These are phyloP conservation scores for Meloidogyne floridensis DNA, from an alignment of 1,140 invertebrate genomes.

Conservation along the genomic window DNA sequence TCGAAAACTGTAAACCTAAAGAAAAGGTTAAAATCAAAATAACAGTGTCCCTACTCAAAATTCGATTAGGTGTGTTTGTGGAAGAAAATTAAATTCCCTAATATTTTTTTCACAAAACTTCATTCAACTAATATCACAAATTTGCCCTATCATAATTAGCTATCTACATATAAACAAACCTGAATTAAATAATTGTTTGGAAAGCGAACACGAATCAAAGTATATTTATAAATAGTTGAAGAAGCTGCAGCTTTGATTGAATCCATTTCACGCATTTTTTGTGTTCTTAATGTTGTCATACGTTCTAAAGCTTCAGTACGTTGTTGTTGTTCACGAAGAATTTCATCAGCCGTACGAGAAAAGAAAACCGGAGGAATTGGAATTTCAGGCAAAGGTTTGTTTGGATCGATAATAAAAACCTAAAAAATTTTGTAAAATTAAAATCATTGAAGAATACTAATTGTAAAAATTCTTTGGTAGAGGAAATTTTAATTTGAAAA, in stretches of 20 bases:
- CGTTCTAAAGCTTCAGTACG: conserved; percentile 37
- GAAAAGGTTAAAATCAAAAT: no score
- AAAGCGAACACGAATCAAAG: conserved; percentile 48
- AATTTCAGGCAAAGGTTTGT: conserved; percentile 40
- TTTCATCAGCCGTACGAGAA: conserved; percentile 35
- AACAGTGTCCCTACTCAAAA: no score
- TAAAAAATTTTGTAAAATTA: no score
- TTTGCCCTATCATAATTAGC: background rate
- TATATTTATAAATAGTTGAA: conserved; percentile 46
- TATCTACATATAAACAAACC: conserved; percentile 14
- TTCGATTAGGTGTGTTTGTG: no score
- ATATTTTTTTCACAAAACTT: no score
- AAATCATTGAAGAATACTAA: no score
- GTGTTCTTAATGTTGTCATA: conserved; percentile 46
- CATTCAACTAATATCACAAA: background rate
- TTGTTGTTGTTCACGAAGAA: conserved; percentile 32
- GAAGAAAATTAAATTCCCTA: no score
- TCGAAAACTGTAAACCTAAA: no score
- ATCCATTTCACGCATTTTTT: conserved; percentile 47
- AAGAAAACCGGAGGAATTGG: conserved; percentile 49
- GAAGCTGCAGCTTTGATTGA: background rate
- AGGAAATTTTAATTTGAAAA: no score
- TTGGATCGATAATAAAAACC: conserved; percentile 48
- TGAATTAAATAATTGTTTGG: conserved; percentile 49
- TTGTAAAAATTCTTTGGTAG: no score